Evolutionary conservation across 2,113 vertebrate genomes (phyloP), one percentile per base, ranked within the genome.

Genomic region (Orycteropus afer): DNA sequence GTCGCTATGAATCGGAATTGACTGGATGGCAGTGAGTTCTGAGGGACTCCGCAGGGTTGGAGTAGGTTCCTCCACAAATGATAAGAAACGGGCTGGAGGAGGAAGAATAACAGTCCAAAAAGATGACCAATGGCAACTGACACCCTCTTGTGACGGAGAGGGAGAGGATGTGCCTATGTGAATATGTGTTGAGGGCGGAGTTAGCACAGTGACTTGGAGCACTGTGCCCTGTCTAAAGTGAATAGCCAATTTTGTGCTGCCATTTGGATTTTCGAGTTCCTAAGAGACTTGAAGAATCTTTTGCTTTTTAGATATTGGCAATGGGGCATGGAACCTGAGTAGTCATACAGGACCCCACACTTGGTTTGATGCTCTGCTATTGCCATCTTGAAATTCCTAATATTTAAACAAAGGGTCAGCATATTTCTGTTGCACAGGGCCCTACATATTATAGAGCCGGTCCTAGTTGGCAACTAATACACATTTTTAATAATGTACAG

Each of bases 221-320:
- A 14, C 29, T 6, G 10, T 23, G 27, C 6, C 27, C 34, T 2
- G 1, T 4, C 55, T 32, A 32, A 57, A 63, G 78, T 12, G 13
- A 84, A 20, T 4, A 93, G 83, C 1, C 51, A 59, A 22, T 73
- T 67, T 25, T 25, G 14, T 40, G 29, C 55, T 86, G 32, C 45
- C 65, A 20, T 34, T 85, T 74, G 86, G 34, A 42, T 86, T 53
- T 89, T 93, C 81, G 34, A 76, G 37, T 32, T 45, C 51, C 63
- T 32, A 53, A 53, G 53, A 69, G 37, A 71, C 17, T 32, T 51
- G 77, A 78, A 47, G 37, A 63, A 18, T 88, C 53, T 88, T 96
- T 67, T 55, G 22, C 55, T 82, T 80, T n/a, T 95, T 14, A 57
- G 91, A 45, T 47, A 29, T 27, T 20, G 25, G 42, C 49, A 63